Conservation (phyloP, 92 coral and sea anemone species). For the Epizoanthus illoricatus region DNA sequence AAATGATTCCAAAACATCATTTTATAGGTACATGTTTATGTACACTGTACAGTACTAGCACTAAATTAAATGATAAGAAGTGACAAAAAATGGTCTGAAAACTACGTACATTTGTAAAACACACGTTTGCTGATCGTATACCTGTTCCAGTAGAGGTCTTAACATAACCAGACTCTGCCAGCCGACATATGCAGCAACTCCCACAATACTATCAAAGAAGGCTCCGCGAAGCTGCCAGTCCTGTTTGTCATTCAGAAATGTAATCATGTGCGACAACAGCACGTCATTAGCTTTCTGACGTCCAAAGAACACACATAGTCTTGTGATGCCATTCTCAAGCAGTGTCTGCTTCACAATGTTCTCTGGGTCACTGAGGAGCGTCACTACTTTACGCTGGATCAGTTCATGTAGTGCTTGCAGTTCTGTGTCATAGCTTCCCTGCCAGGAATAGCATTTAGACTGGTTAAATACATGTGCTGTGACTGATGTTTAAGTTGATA, state of each 20-base stretch:
- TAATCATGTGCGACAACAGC: slow-evolving; percentile 92
- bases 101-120: background rate
- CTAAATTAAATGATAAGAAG: too few relatives aligned
- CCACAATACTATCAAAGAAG: slow-evolving; percentile 96
- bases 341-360: slow-evolving; percentile 94
- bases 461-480: too few relatives aligned
- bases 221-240: slow-evolving; percentile 98
- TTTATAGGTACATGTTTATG: too few relatives aligned
- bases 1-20: too few relatives aligned
- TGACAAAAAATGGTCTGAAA: background rate
- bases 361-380: slow-evolving; percentile 90
- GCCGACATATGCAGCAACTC: slow-evolving; percentile 97
- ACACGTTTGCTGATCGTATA: background rate
- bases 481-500: too few relatives aligned
- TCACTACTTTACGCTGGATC: slow-evolving; percentile 95
- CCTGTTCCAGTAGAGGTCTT: slow-evolving; percentile 93
- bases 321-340: slow-evolving; percentile 93
- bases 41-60: too few relatives aligned
- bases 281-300: slow-evolving; percentile 97
- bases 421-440: slow-evolving; percentile 96
- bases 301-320: slow-evolving; percentile 96
- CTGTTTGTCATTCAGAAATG: slow-evolving; percentile 91
- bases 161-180: slow-evolving; percentile 99
- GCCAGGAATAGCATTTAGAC: background rate
- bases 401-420: slow-evolving; percentile 93